phyloP scores from a whole-genome alignment of 2,797 vertebrate genomes.

The Peromyscus eremicus region DNA sequence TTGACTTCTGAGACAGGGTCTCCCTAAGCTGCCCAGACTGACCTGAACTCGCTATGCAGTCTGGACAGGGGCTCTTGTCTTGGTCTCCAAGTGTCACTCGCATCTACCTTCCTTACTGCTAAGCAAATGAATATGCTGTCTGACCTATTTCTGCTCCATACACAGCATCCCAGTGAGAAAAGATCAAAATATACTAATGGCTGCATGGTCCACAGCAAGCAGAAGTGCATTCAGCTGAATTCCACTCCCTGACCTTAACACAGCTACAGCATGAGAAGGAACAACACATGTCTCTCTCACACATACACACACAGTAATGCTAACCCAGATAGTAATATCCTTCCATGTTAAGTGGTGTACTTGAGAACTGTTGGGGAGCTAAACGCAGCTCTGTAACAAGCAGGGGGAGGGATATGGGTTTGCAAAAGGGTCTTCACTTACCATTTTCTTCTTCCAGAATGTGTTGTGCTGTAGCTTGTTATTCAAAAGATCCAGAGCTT shows the following conservation, averaged over 20 bases:
- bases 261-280: not conserved
- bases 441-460: conserved; percentile 91
- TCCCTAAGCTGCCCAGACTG: not conserved
- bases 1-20: not conserved
- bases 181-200: not conserved
- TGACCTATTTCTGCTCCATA: not conserved
- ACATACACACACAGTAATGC: not conserved
- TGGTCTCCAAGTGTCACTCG: not conserved
- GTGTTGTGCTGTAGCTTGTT: conserved; percentile 94
- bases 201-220: not conserved
- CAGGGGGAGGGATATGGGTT: not conserved
- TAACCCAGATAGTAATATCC: not conserved
- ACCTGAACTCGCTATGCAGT: not conserved
- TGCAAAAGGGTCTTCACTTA: conserved; percentile 72
- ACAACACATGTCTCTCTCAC: not conserved
- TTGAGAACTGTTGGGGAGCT: not conserved
- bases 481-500: conserved; percentile 98
- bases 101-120: not conserved
- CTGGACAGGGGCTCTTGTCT: not conserved
- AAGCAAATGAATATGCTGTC: not conserved
- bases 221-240: not conserved
- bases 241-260: not conserved
- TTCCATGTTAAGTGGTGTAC: not conserved
- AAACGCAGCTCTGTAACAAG: not conserved
- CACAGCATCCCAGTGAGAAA: not conserved